Evolutionary conservation across 2,888 invertebrate species (phyloP).

Genomic region (Neoascia interrupta): DNA sequence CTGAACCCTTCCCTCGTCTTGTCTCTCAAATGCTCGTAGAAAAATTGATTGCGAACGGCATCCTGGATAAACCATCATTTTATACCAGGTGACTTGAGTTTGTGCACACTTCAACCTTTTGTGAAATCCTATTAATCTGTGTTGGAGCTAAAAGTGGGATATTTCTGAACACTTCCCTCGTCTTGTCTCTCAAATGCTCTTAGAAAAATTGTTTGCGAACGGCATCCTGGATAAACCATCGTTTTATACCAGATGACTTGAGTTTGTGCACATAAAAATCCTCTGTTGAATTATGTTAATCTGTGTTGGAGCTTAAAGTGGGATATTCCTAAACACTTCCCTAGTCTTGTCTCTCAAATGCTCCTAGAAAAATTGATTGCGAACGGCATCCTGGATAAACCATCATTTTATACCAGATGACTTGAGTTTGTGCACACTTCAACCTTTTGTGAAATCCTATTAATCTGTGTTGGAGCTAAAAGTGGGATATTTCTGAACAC

Average conservation of each 20-base stretch:
- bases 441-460: background rate
- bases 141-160: conserved; percentile 14
- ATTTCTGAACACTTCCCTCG: background rate
- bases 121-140: background rate
- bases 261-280: conserved; percentile 1
- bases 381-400: conserved; percentile 19
- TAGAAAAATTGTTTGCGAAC: conserved; percentile 7
- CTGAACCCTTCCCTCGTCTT: background rate
- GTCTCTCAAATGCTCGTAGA: conserved; percentile 17
- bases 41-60: conserved; percentile 64
- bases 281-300: background rate
- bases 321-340: background rate
- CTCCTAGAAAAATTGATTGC: conserved; percentile 1
- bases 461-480: conserved; percentile 46
- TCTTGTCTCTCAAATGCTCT: conserved; percentile 11
- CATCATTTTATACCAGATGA: conserved; percentile 17
- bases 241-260: conserved; percentile 22
- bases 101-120: too few relatives aligned
- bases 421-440: conserved; percentile 17
- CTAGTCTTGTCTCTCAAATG: conserved; percentile 10
- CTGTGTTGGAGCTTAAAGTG: conserved; percentile 12
- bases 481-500: conserved; percentile 62
- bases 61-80: conserved; percentile 70
- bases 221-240: conserved; percentile 20
- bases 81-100: conserved; percentile 59